phyloP scores from a whole-genome alignment of 2,888 invertebrate species.

The Abrostola triplasia region DNA sequence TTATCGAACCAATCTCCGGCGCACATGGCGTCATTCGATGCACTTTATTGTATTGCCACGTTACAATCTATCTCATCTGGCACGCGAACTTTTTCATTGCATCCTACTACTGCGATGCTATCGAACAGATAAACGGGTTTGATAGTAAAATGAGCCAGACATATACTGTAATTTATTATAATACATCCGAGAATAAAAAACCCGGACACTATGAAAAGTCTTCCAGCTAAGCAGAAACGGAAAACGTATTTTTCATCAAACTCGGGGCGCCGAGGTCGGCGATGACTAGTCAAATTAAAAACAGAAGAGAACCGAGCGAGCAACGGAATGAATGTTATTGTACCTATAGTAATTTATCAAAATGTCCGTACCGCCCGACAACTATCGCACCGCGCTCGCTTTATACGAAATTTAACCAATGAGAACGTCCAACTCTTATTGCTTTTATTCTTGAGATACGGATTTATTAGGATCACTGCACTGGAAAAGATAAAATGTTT shows the following conservation, averaged over 20 bases:
- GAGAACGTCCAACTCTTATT: conserved; percentile 68
- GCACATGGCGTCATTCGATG: conserved; percentile 70
- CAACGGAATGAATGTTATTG: conserved; percentile 79
- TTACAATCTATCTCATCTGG: conserved; percentile 55
- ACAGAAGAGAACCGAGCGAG: conserved; percentile 69
- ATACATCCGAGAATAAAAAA: conserved; percentile 53
- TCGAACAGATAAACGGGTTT: conserved; percentile 45
- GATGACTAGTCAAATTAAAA: conserved; percentile 80
- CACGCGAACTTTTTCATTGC: conserved; percentile 58
- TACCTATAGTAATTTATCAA: conserved; percentile 83
- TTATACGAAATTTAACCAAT: conserved; percentile 67
- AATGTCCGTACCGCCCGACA: conserved; percentile 68
- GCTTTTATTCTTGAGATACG: conserved; percentile 71
- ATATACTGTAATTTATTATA: conserved; percentile 38
- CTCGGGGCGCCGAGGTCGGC: conserved; percentile 61
- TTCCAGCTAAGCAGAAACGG: conserved; percentile 65
- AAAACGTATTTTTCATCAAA: conserved; percentile 71
- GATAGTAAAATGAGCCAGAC: conserved; percentile 50
- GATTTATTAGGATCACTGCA: conserved; percentile 71
- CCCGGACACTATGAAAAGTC: conserved; percentile 59
- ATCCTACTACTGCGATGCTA: conserved; percentile 46
- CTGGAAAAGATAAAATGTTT: conserved; percentile 69
- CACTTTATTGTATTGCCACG: conserved; percentile 62
- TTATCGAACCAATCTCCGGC: conserved; percentile 62
- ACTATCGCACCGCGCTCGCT: conserved; percentile 62